These are phyloP conservation scores for Cinclus cinclus DNA, from an alignment of 2,113 vertebrate species.

Conservation along the genomic window DNA sequence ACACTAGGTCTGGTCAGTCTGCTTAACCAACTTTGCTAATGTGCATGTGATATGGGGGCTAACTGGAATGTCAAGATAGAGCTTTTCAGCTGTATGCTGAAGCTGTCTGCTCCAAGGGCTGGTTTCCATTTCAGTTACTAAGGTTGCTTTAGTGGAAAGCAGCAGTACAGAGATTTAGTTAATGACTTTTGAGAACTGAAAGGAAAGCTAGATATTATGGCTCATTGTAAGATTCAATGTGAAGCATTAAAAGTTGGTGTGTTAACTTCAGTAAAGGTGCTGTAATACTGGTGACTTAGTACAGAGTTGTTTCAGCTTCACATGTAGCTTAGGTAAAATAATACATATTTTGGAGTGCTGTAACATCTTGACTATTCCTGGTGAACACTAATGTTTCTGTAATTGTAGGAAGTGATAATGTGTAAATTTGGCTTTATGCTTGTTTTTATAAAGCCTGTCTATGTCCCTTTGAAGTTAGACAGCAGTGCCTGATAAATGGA, in stretches of 20 bases:
- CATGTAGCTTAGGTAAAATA: not conserved
- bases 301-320: not conserved
- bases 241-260: not conserved
- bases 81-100: not conserved
- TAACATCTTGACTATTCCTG: not conserved
- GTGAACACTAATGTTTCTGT: not conserved
- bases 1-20: not conserved
- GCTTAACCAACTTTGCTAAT: not conserved
- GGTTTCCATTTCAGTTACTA: not conserved
- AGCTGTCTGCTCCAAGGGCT: not conserved
- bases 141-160: not conserved
- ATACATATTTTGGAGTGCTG: not conserved
- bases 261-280: not conserved
- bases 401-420: not conserved
- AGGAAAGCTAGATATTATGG: not conserved
- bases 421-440: not conserved
- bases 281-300: not conserved
- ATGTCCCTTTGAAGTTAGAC: not conserved
- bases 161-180: not conserved
- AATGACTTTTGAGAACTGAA: not conserved
- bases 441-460: not conserved
- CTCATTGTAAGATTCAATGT: fast-evolving
- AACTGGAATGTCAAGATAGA: not conserved
- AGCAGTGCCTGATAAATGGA: not conserved
- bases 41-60: not conserved